Conservation (phyloP, 2,888 invertebrate species). For the Rhogogaster chlorosoma region DNA sequence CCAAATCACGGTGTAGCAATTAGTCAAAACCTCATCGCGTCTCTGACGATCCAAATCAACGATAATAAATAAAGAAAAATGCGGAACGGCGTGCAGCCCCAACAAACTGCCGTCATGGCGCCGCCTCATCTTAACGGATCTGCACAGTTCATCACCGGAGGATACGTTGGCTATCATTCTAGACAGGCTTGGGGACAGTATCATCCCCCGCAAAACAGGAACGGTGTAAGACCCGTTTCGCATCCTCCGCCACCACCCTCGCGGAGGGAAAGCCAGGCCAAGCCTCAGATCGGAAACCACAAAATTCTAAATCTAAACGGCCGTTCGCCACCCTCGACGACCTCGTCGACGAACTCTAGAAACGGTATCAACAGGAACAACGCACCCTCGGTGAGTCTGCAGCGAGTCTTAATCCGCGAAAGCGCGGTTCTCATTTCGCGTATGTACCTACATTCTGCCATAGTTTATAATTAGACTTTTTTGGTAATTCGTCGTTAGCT, state of each 20-base stretch:
- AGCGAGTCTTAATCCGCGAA: background rate
- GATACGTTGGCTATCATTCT: conserved; percentile 79
- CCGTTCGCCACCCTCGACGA: conserved; percentile 59
- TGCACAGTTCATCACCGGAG: conserved; percentile 79
- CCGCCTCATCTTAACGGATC: conserved; percentile 78
- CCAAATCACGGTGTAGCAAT: conserved; percentile 18
- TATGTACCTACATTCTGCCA: background rate
- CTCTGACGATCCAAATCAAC: background rate
- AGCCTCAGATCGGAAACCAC: conserved; percentile 3
- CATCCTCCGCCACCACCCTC: conserved; percentile 72
- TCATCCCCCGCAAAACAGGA: conserved; percentile 69
- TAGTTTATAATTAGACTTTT: background rate
- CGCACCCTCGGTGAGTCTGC: conserved; percentile 74
- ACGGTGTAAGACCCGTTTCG: conserved; percentile 69
- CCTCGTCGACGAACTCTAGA: conserved; percentile 62
- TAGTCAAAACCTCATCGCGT: background rate
- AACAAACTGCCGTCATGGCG: conserved; percentile 75
- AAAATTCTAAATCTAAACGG: conserved; percentile 29
- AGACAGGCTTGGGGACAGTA: conserved; percentile 78
- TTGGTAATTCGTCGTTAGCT: background rate
- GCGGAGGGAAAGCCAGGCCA: conserved; percentile 31
- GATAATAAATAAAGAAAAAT: conserved; percentile 61
- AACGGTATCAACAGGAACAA: conserved; percentile 63
- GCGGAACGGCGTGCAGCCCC: conserved; percentile 75
- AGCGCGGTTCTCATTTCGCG: background rate